These are phyloP conservation scores for Hesperia comma DNA, from an alignment of 2,888 invertebrate species.

Conservation along the genomic window DNA sequence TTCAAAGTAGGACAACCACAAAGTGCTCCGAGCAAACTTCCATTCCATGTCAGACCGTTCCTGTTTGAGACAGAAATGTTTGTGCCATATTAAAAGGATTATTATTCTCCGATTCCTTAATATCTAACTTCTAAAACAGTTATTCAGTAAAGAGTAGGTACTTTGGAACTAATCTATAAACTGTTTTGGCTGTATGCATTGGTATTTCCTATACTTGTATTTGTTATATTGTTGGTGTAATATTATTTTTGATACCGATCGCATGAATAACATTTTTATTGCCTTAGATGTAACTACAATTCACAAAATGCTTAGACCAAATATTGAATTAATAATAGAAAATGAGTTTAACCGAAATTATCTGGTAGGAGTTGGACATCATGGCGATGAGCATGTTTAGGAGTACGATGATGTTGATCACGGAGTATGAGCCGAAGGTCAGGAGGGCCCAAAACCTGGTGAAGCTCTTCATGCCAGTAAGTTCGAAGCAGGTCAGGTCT, in stretches of 20 bases:
- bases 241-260: no score
- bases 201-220: neutral
- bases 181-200: conserved; percentile 30
- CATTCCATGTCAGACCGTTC: conserved; percentile 98
- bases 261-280: no score
- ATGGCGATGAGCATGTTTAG: conserved; percentile 99
- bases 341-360: conserved; percentile 92
- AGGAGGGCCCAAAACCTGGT: conserved; percentile 98
- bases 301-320: neutral
- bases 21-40: conserved; percentile 97
- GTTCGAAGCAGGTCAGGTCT: conserved; percentile 96
- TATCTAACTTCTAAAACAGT: no score
- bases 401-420: conserved; percentile 98
- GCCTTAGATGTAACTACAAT: no score
- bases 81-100: neutral
- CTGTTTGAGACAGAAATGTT: conserved; percentile 67
- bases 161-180: neutral
- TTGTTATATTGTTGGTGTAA: no score
- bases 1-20: conserved; percentile 99
- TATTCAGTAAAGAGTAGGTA: neutral
- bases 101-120: no score
- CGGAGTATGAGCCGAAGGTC: conserved; percentile 99
- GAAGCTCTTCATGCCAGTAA: conserved; percentile 97
- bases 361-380: conserved; percentile 99
- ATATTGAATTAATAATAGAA: neutral